Evolutionary conservation across 2,888 invertebrate genomes (phyloP), one percentile per base, ranked within the genome.

Genomic region (Tetranychus truncatus): DNA sequence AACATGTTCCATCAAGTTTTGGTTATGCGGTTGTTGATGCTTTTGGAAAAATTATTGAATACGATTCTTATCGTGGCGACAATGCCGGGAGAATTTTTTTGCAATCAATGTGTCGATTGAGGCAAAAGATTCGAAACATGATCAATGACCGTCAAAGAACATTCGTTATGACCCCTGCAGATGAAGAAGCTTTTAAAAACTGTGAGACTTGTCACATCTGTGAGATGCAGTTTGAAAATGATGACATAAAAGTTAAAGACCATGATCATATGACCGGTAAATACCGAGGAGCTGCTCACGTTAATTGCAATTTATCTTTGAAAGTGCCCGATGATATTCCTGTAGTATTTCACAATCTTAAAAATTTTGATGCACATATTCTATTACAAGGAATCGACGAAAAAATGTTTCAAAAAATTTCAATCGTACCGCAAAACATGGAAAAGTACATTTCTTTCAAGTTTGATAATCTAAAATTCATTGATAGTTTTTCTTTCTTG

Each of bases 281-380:
- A 67, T 67, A 15, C 4, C 67, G 67, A 1, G 67, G 67, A 3
- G 67, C 67, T 67, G 67, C 67, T 67, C 67, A 67, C 5, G 5
- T 18, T 1, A 1, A 1, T 20, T 67, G 67, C 3, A 67, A 67
- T n/a, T 2, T 67, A 21, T 1, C 8, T 1, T 18, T 67, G 1
- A 1, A 6, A 7, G 20, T 67, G 1, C n/a, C 67, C 1, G 21
- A 1, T 5, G 21, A 67, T 20, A n/a, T 67, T 18, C 67, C 67
- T 15, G 21, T 67, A 2, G 5, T 67, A 1, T 67, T 67, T 5
- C 67, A 67, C 4, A 67, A 67, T 67, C n/a, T 67, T 15, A 67
- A 67, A 67, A 67, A 67, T n/a, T 67, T 67, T 67, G 67, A 67
- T 21, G 67, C 67, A 15, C 67, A 67, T 3, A n/a, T 67, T 67